These are phyloP conservation scores for Eupithecia exiguata DNA, from an alignment of 2,888 invertebrate species.

Conservation along the genomic window DNA sequence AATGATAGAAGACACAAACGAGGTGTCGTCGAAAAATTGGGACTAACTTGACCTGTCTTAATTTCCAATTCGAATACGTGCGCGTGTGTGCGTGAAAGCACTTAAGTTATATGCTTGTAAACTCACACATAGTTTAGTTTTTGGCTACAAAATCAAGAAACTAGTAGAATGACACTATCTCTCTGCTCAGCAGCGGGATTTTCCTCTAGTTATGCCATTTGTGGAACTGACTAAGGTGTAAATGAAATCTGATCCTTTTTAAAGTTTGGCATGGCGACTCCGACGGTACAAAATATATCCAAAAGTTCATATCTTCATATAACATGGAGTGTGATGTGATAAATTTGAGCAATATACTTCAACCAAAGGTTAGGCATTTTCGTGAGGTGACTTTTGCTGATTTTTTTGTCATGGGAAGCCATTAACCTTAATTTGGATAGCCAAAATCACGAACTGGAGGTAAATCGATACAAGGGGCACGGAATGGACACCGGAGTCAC, in stretches of 20 bases:
- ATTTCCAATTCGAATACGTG: too few species aligned
- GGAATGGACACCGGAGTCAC: slow-evolving; percentile 42
- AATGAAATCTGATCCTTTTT: not conserved
- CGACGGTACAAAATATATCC: not conserved
- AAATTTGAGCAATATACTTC: not conserved
- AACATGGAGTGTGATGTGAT: not conserved
- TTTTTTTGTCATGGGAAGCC: slow-evolving; percentile 31
- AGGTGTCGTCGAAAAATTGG: too few species aligned
- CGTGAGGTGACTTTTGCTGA: slow-evolving; percentile 3
- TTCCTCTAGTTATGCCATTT: not conserved
- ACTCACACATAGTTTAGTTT: too few species aligned
- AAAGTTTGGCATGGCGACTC: not conserved
- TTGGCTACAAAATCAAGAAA: too few species aligned
- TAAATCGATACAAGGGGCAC: slow-evolving; percentile 45
- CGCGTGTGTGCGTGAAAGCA: too few species aligned
- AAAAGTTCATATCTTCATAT: not conserved
- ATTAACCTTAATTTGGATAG: slow-evolving; percentile 43
- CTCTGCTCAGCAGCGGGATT: too few species aligned
- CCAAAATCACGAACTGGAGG: slow-evolving; percentile 40
- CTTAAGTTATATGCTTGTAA: too few species aligned
- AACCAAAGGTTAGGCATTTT: slow-evolving; percentile 5
- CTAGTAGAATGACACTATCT: too few species aligned
- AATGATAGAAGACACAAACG: too few species aligned
- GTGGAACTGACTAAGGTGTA: not conserved
- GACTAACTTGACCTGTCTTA: too few species aligned